Conservation (phyloP, 2,113 vertebrate species). For the Zonotrichia leucophrys region DNA sequence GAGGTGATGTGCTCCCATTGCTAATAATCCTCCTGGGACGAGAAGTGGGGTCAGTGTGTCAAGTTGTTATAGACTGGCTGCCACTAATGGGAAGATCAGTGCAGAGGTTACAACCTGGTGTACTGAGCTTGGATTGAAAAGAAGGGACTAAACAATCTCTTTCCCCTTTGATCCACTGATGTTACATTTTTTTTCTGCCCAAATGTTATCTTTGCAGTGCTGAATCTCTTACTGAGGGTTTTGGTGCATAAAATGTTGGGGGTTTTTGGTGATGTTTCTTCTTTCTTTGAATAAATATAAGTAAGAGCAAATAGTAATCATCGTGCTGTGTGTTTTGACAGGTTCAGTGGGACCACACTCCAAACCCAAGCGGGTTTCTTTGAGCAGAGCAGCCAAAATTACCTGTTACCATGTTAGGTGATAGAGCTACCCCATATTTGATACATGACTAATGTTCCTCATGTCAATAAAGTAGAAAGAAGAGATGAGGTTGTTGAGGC, state of each 20-base stretch:
- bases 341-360: fast-evolving
- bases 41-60: background rate
- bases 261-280: background rate
- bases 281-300: background rate
- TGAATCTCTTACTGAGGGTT: background rate
- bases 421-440: fast-evolving
- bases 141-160: background rate
- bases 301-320: background rate
- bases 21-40: background rate
- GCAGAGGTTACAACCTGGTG: background rate
- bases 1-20: background rate
- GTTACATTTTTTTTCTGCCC: background rate
- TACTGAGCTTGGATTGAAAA: background rate
- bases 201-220: background rate
- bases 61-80: background rate
- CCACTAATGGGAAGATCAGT: background rate
- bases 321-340: background rate
- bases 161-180: background rate
- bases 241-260: background rate
- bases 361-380: background rate
- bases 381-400: background rate
- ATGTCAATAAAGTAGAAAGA: background rate
- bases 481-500: background rate
- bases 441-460: fast-evolving
- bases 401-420: background rate